phyloP scores from a whole-genome alignment of 2,888 invertebrate species.

The Rhorus exstirpatorius region DNA sequence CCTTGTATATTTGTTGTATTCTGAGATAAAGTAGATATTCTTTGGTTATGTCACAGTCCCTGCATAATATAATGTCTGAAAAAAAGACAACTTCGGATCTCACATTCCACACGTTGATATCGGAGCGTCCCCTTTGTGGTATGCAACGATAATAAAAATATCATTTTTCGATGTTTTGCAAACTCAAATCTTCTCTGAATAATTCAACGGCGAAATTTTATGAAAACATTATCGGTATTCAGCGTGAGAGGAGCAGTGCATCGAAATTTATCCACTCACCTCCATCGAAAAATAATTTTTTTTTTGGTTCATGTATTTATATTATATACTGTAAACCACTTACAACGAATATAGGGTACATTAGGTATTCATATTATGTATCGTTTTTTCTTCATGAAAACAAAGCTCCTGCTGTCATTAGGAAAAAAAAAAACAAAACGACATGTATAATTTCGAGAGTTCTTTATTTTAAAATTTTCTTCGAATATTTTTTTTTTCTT shows the following conservation, averaged over 20 bases:
- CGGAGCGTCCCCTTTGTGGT: background rate
- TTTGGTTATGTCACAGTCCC: no score
- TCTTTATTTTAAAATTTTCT: no score
- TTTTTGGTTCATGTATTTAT: background rate
- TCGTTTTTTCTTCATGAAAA: no score
- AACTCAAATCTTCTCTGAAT: background rate
- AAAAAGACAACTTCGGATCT: background rate
- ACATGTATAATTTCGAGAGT: no score
- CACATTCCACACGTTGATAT: background rate
- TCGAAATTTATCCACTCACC: background rate
- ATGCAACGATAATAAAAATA: background rate
- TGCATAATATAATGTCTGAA: background rate
- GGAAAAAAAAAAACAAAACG: no score
- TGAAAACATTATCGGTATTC: background rate
- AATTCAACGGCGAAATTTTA: constrained; percentile 16
- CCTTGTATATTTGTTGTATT: no score
- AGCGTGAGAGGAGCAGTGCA: background rate
- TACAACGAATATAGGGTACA: background rate
- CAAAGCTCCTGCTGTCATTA: no score
- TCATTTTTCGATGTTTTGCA: background rate
- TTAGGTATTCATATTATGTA: background rate
- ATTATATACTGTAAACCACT: background rate
- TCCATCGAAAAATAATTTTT: constrained; percentile 12
- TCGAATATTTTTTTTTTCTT: no score
- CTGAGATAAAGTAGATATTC: no score